Conservation (phyloP, 2,113 vertebrate genomes). For the Mugil cephalus region DNA sequence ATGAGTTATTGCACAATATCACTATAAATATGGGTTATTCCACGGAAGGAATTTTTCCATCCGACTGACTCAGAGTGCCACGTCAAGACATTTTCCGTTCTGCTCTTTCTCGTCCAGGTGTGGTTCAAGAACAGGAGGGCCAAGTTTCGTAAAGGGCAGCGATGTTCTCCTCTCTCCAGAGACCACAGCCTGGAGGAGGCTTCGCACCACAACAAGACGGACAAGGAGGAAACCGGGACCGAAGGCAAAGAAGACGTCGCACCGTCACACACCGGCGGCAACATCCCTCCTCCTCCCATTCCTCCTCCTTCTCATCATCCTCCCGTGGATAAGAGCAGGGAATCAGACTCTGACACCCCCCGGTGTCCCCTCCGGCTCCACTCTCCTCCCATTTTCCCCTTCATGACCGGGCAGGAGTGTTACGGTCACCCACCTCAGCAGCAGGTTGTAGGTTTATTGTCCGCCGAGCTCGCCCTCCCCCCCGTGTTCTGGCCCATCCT, state of each 20-base stretch:
- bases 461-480: slow-evolving; percentile 66
- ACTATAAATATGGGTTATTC: no score
- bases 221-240: slow-evolving; percentile 33
- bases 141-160: slow-evolving; percentile 87
- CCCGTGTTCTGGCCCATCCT: slow-evolving; percentile 77
- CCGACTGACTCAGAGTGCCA: no score
- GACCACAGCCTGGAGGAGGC: slow-evolving; percentile 49
- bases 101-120: slow-evolving; percentile 69
- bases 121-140: slow-evolving; percentile 91
- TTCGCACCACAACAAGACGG: slow-evolving; percentile 2
- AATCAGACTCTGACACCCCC: slow-evolving; percentile 52
- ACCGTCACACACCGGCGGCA: slow-evolving; percentile 31
- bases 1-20: no score
- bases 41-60: no score
- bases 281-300: slow-evolving; percentile 13
- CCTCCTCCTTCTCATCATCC: slow-evolving; percentile 23
- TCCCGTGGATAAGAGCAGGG: slow-evolving; percentile 37
- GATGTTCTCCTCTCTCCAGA: slow-evolving; percentile 55
- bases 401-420: slow-evolving; percentile 55
- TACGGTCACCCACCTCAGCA: slow-evolving; percentile 63
- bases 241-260: slow-evolving; percentile 52
- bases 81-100: neutral
- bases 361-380: slow-evolving; percentile 45
- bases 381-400: slow-evolving; percentile 64
- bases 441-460: slow-evolving; percentile 70